Conservation (phyloP, 2,797 vertebrate genomes). For the Pteropus rufus region DNA sequence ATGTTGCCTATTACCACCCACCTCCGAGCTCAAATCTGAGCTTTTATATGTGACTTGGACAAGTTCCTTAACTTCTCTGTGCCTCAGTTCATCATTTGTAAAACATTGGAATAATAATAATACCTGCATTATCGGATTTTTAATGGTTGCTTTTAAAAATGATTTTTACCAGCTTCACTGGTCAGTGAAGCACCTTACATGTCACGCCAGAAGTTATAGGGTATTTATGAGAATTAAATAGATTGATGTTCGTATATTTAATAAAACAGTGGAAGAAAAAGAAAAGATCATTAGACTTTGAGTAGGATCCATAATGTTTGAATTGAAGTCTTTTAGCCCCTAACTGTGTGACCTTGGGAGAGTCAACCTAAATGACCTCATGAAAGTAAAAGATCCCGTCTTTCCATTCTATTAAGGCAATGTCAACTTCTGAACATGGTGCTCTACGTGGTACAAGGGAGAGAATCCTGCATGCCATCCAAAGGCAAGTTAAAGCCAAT, state of each 20-base stretch:
- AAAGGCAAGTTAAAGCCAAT: not conserved
- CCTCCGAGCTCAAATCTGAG: not conserved
- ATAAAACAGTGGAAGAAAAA: not conserved
- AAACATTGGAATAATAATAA: not conserved
- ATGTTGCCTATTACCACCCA: not conserved
- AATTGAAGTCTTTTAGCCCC: not conserved
- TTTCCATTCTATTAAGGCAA: not conserved
- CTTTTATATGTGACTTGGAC: not conserved
- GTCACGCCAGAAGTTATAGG: not conserved
- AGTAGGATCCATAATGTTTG: not conserved
- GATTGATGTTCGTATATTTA: not conserved
- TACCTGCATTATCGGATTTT: not conserved
- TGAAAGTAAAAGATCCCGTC: not conserved
- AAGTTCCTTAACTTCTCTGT: not conserved
- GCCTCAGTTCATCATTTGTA: not conserved
- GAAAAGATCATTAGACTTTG: not conserved
- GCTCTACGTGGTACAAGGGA: rapidly evolving
- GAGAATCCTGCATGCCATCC: not conserved
- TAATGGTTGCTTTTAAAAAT: not conserved
- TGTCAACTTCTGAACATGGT: not conserved
- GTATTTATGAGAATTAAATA: not conserved
- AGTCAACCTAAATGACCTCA: not conserved
- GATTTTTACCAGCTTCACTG: not conserved
- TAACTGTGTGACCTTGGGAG: not conserved
- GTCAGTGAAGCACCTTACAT: not conserved